Base-by-base conservation (phyloP, 2,888 invertebrate genomes). In the Limnephilus auricula region DNA sequence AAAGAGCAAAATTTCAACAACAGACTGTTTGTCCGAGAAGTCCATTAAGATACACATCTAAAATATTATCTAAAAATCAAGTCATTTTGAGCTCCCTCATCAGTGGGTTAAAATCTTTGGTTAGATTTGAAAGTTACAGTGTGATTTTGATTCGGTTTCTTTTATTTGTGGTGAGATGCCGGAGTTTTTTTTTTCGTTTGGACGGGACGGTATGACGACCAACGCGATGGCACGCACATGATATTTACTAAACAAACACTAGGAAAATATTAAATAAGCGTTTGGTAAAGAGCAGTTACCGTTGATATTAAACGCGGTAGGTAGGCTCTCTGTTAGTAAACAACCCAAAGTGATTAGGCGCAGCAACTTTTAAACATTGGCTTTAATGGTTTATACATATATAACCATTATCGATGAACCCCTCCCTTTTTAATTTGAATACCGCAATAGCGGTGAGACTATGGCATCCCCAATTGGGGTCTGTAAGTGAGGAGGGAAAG, bases 221-320 rank as follows among this genome's bases (percentile, higher is more conserved):
- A 90, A 90, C 90, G 90, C 90, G 87, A 79, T 90, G 80, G 86
- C 90, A 80, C 80, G 90, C 90, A 89, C 50, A 85, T 40, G 45
- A 85, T 40, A 45, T 85, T 65, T 85, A 40, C 85, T 40, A 40
- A 85, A 40, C 40, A 85, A 85, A 85, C 84, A 85, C 85, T 30
- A 40, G 87, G 79, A 85, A 90, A 90, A 88, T 90, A 90, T 90
- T 90, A 90, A 90, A 90, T 90, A 85, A 65, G 82, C 78, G 45
- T 90, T 65, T 40, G 84, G 84, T 79, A 85, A 85, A 85, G 83
- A 80, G 65, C 65, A n/a, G 25, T 65, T 65, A 25, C 65, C 65
- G 25, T n/a, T 25, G 65, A 25, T 2, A 25, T 65, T 25, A n/a
- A 65, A n/a, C 65, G n/a, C 25, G 25, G 65, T 65, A 65, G 65